Evolutionary conservation across 2,113 vertebrate species (phyloP).

Genomic region (Trichomycterus rosablanca): DNA sequence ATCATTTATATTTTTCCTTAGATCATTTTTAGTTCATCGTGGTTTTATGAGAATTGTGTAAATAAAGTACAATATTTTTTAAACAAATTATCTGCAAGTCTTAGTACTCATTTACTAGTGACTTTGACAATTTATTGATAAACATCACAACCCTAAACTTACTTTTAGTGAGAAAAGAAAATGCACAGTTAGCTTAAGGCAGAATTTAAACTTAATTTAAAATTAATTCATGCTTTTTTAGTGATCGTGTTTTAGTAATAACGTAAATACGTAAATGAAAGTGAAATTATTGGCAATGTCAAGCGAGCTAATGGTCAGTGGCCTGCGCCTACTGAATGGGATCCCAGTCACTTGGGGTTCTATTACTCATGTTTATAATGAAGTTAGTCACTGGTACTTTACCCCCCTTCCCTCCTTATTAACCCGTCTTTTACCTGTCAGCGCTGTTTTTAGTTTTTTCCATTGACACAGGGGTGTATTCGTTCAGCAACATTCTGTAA

Average conservation of each 20-base stretch:
- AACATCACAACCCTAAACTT: conserved; percentile 14
- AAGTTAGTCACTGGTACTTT: conserved; percentile 18
- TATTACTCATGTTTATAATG: conserved; percentile 44
- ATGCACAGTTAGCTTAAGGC: conserved; percentile 53
- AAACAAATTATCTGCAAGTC: no score
- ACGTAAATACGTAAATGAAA: conserved; percentile 68
- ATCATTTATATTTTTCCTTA: no score
- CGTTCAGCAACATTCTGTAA: no score
- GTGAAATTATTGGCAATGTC: conserved; percentile 73
- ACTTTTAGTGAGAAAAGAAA: conserved; percentile 51
- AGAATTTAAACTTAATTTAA: conserved; percentile 65
- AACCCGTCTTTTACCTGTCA: conserved; percentile 15
- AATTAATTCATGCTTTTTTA: conserved; percentile 67
- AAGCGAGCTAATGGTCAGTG: conserved; percentile 74
- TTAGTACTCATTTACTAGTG: not conserved
- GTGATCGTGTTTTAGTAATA: conserved; percentile 62
- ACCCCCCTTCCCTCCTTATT: conserved; percentile 22
- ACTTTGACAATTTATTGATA: conserved; percentile 17
- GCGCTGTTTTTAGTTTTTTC: no score
- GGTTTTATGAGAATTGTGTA: no score
- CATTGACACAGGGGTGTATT: no score
- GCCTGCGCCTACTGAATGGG: conserved; percentile 69
- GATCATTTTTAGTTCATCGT: no score
- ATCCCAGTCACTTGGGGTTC: conserved; percentile 47
- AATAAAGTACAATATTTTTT: no score